These are phyloP conservation scores for Coreoperca whiteheadi DNA, from an alignment of 2,113 vertebrate genomes.

Conservation along the genomic window DNA sequence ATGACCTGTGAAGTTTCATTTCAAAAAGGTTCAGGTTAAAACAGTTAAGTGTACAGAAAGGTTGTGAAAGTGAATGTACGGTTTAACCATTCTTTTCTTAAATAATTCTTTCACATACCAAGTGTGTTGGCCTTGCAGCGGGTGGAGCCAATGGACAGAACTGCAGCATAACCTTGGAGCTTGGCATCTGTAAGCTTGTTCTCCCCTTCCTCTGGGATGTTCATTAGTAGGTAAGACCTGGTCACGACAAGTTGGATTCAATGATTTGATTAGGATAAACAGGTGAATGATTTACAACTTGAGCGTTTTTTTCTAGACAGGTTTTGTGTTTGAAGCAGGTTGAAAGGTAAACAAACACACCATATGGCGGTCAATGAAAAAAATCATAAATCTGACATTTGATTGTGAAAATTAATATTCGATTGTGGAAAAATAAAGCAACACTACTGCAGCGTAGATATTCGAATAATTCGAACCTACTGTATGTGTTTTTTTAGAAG, in stretches of 20 bases:
- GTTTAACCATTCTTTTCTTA: not conserved
- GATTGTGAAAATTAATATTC: too few species aligned
- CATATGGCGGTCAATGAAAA: too few species aligned
- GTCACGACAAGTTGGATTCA: constrained; percentile 23
- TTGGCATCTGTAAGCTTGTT: constrained; percentile 90
- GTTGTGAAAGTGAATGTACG: not conserved
- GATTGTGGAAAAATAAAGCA: too few species aligned
- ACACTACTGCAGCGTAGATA: too few species aligned
- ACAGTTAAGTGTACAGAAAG: not conserved
- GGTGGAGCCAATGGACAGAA: constrained; percentile 92
- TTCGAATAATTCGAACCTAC: too few species aligned
- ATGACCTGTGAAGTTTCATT: constrained; percentile 83
- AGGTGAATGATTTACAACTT: not conserved
- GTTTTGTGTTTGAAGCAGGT: not conserved
- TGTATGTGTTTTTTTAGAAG: too few species aligned
- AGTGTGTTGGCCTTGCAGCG: constrained; percentile 94
- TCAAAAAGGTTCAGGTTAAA: constrained; percentile 14
- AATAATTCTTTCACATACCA: constrained; percentile 80
- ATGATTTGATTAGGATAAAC: not conserved
- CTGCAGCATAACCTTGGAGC: constrained; percentile 93
- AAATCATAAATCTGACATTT: too few species aligned
- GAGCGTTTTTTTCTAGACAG: not conserved
- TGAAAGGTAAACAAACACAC: not conserved
- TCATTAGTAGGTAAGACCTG: constrained; percentile 95
- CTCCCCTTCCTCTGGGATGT: constrained; percentile 93